A percentile compares a stretch with the other conserved stretches of the same genome.
These are phyloP conservation scores for Meloidogyne floridensis DNA, from an alignment of 1,140 invertebrate genomes.

Conservation along the genomic window DNA sequence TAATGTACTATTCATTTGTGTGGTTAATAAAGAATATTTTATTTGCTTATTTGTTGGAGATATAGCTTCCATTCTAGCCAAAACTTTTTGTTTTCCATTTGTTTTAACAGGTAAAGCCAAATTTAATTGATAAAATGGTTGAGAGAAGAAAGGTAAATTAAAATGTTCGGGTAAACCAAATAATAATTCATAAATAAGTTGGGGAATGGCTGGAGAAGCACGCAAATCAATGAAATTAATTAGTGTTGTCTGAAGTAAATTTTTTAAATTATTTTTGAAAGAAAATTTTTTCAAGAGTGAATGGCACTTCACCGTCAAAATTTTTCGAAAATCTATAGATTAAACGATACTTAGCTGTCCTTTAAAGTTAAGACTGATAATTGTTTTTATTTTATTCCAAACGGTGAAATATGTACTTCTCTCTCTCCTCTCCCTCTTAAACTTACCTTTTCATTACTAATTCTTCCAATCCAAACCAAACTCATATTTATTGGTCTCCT, in stretches of 20 bases:
- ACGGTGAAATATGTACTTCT: too few species aligned
- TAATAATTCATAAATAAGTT: slow-evolving; percentile 27
- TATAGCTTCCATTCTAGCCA: slow-evolving; percentile 13
- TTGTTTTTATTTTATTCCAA: too few species aligned
- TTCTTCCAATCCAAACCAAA: slow-evolving; percentile 17
- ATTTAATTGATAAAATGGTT: slow-evolving; percentile 18
- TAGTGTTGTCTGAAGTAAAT: not conserved
- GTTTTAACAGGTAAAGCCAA: not conserved
- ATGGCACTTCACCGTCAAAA: too few species aligned
- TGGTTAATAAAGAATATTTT: slow-evolving; percentile 10
- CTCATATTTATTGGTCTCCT: not conserved
- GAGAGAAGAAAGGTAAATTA: slow-evolving; percentile 19
- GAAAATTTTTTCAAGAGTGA: too few species aligned
- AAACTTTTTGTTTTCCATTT: slow-evolving; percentile 13
- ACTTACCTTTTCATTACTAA: slow-evolving; percentile 23
- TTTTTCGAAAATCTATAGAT: too few species aligned
- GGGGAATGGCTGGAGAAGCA: slow-evolving; percentile 21
- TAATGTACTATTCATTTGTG: slow-evolving; percentile 3
- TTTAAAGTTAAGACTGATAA: too few species aligned
- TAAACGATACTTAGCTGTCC: too few species aligned
- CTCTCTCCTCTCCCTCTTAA: too few species aligned
- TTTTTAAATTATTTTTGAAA: not conserved
- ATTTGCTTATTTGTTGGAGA: slow-evolving; percentile 3
- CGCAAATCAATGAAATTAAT: slow-evolving; percentile 26
- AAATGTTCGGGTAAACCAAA: slow-evolving; percentile 26